phyloP scores from a whole-genome alignment of 2,888 invertebrate genomes.

The Tromatobia lineatoria region DNA sequence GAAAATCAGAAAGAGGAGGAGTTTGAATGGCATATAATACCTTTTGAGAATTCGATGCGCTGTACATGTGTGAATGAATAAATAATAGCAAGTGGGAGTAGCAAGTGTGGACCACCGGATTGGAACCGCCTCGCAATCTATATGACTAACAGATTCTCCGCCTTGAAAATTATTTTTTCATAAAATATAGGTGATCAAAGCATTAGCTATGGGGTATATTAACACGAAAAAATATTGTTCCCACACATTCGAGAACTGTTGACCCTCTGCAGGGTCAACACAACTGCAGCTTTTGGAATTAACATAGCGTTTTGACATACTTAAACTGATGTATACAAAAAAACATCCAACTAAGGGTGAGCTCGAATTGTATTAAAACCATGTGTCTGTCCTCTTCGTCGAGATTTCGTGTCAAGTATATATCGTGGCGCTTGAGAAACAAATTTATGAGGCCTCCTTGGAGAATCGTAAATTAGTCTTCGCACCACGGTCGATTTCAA shows the following conservation, averaged over 20 bases:
- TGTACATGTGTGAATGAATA: slow-evolving; percentile 4
- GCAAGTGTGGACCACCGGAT: background rate
- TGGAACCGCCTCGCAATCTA: background rate
- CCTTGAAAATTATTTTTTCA: background rate
- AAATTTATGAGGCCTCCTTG: background rate
- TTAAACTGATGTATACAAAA: background rate
- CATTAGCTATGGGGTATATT: slow-evolving; percentile 7
- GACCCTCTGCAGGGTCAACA: too few species aligned
- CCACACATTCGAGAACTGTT: slow-evolving; percentile 7
- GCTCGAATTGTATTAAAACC: slow-evolving; percentile 1
- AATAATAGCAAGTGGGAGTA: background rate
- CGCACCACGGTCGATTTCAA: background rate
- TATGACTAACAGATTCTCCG: background rate
- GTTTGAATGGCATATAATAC: background rate
- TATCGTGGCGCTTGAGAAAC: background rate
- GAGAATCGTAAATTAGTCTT: background rate
- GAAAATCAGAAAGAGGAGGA: background rate
- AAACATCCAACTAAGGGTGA: background rate
- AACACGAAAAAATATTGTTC: slow-evolving; percentile 6
- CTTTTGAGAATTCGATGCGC: background rate
- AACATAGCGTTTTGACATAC: background rate
- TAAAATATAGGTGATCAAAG: slow-evolving; percentile 1
- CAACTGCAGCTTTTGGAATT: background rate
- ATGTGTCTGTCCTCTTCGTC: background rate
- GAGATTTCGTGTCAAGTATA: background rate